Base-by-base conservation (phyloP, 2,113 vertebrate species). In the Fukomys damarensis region DNA sequence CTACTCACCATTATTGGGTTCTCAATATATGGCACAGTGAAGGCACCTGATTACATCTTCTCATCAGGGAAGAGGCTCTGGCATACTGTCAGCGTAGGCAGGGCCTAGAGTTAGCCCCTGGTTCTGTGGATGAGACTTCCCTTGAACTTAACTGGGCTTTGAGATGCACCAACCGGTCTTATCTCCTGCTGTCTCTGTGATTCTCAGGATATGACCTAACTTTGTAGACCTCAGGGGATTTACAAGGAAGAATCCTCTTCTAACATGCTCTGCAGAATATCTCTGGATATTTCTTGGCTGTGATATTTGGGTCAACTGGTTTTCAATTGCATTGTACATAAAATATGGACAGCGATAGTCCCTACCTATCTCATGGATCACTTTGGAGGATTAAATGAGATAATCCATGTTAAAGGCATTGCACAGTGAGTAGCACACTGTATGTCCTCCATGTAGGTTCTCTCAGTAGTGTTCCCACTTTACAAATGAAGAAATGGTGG, bases 361-460 rank as follows among this genome's bases (percentile, higher is more conserved):
- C 24, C 24, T 14, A 5, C 26, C 17, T 24, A 5, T 24, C 12
- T 26, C 32, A 17, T 35, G 32, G 7, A 54, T 13, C 20, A n/a
- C 35, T 38, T 65, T n/a, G 13, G 76, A 46, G 58, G n/a, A 63
- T 26, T 52, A 10, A 14, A 3, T 41, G n/a, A 68, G 32, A 10
- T 85, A 13, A 79, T 35, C 4, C 11, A 0, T 81, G 65, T 54
- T 20, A 4, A 30, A 16, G 16, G 56, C 17, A 30, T 22, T 20
- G 46, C 13, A 12, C 35, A 12, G 38, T 19, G 30, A 16, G 16
- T 20, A 12, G 91, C 8, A 4, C 9, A 4, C 0, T 12, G 38
- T 26, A 30, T 12, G 12, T 4, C 3, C 58, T 56, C 30, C 0
- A 0, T 22, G 41, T 5, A 38, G 26, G 9, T 46, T 9, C 52